Evolutionary conservation across 2,888 invertebrate species (phyloP).

Genomic region (Terebella lapidaria): DNA sequence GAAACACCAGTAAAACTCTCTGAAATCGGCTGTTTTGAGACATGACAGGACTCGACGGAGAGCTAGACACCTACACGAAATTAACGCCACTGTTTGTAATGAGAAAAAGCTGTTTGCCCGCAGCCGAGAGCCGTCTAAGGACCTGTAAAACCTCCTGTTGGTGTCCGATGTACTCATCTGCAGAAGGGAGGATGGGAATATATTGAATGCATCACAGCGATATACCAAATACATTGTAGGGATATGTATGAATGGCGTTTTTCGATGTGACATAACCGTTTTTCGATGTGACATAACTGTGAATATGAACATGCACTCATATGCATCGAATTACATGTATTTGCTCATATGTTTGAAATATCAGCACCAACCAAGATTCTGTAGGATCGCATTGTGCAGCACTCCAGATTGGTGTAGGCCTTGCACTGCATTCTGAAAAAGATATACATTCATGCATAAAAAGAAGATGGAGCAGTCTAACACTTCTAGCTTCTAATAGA

Average conservation of each 20-base stretch:
- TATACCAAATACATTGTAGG: no score
- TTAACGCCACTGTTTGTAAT: conserved; percentile 95
- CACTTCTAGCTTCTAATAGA: no score
- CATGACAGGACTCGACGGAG: not conserved
- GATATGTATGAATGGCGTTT: no score
- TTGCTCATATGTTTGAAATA: no score
- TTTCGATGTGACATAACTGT: no score
- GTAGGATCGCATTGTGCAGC: conserved; percentile 83
- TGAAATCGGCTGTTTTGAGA: not conserved
- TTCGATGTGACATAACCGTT: no score
- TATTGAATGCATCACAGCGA: no score
- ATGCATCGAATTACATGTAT: no score
- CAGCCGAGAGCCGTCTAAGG: conserved; percentile 69
- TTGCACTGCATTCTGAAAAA: conserved; percentile 74
- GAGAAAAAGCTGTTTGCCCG: conserved; percentile 83
- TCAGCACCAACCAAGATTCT: conserved; percentile 60
- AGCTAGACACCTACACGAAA: conserved; percentile 69
- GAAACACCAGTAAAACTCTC: conserved; percentile 1
- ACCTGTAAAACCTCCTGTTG: conserved; percentile 60
- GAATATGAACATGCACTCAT: no score
- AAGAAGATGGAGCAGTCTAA: no score
- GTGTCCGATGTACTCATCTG: conserved; percentile 34
- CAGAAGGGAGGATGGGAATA: not conserved
- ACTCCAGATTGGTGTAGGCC: conserved; percentile 70
- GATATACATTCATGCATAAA: no score